Evolutionary conservation across 2,888 invertebrate species (phyloP), one percentile per base, ranked within the genome.

Genomic region (Gymnoscelis rufifasciata): DNA sequence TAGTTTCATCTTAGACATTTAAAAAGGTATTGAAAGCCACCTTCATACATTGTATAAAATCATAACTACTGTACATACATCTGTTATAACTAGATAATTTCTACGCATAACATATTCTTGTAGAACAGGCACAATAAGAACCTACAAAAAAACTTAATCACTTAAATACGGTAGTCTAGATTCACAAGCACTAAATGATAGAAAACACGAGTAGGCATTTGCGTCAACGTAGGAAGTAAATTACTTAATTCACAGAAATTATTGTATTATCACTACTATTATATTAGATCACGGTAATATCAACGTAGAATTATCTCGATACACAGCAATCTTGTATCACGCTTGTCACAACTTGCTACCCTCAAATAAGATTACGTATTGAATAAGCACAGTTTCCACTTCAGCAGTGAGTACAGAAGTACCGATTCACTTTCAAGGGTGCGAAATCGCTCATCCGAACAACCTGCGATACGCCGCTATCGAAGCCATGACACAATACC

Each of bases 391-490:
- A 61, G 62, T 77, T 81, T 79, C 74, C 74, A 71, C 71, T 65
- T 65, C 67, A 66, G 51, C 68, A 67, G 68, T 68, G 62, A 59
- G 62, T 66, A 52, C 65, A 62, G 58, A 57, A 68, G 61, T 56
- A 54, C 54, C 43, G 42, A 49, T 38, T 42, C 46, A 62, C 66
- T 60, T 59, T 57, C 51, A 66, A 64, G 62, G 71, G 63, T 65
- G 57, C 33, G 57, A 57, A 74, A 51, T 64, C 74, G 61, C 63
- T 80, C 78, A 79, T 68, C 74, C 71, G 75, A 60, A 78, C 63
- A 73, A 52, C 78, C 76, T 68, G 68, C 52, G 81, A 84, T 83
- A 83, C 52, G 68, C 59, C 48, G 41, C 71, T 77, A 78, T 78
- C 78, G 59, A 46, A 63, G 65, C 62, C 62, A 65, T 67, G 57